These are phyloP conservation scores for Fragum fragum DNA, from an alignment of 2,888 invertebrate species.

Conservation along the genomic window DNA sequence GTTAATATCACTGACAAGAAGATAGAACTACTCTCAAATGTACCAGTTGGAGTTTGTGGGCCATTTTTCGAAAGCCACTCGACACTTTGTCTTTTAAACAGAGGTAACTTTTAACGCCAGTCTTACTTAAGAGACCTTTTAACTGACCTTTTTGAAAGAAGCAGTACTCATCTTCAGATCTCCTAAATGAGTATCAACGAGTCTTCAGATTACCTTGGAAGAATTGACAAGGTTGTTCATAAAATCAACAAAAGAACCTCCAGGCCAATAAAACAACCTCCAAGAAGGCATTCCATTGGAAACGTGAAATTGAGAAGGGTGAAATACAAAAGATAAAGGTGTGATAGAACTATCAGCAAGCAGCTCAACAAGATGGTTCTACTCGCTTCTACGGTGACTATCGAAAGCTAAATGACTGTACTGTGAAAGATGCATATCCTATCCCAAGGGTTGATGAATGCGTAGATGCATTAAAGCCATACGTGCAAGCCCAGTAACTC, in stretches of 20 bases:
- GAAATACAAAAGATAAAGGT: slow-evolving; percentile 35
- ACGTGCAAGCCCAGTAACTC: no score
- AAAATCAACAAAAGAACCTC: slow-evolving; percentile 23
- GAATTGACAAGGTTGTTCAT: slow-evolving; percentile 34
- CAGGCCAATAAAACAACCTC: slow-evolving; percentile 40
- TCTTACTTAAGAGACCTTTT: background rate
- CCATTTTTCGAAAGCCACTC: background rate
- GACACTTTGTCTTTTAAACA: background rate
- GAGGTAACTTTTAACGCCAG: background rate
- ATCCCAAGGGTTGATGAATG: slow-evolving; percentile 58
- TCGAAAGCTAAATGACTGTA: slow-evolving; percentile 36
- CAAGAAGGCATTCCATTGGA: slow-evolving; percentile 32
- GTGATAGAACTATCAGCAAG: slow-evolving; percentile 46
- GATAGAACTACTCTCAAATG: background rate
- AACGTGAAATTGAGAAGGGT: slow-evolving; percentile 28
- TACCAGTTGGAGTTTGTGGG: slow-evolving; percentile 8
- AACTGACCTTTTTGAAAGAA: slow-evolving; percentile 1
- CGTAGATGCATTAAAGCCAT: slow-evolving; percentile 50
- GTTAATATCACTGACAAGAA: background rate
- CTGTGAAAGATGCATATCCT: slow-evolving; percentile 37
- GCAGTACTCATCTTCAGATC: slow-evolving; percentile 4
- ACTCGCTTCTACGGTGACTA: slow-evolving; percentile 50
- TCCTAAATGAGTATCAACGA: slow-evolving; percentile 22
- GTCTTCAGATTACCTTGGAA: slow-evolving; percentile 35
- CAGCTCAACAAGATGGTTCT: slow-evolving; percentile 57